phyloP scores from a whole-genome alignment of 2,797 vertebrate genomes.

The Paramormyrops hopkinsi region DNA sequence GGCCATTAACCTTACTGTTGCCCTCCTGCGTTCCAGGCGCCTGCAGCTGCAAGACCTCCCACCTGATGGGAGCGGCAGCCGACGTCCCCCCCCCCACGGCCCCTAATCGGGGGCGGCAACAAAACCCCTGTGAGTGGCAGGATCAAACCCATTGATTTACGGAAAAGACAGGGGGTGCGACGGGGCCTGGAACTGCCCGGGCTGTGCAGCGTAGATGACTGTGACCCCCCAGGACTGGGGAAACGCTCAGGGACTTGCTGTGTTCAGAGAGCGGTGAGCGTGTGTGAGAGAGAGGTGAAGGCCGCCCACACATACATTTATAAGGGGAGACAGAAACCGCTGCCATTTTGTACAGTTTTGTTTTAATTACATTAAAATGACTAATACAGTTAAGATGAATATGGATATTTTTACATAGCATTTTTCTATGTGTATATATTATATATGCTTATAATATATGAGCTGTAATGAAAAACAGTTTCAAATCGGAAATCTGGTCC shows the following conservation, averaged over 20 bases:
- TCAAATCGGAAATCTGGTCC: background rate
- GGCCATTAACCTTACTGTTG: background rate
- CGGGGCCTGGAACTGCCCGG: background rate
- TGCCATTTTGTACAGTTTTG: conserved; percentile 3
- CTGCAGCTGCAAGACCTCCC: background rate
- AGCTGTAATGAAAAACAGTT: background rate
- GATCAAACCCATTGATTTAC: background rate
- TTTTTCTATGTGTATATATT: background rate
- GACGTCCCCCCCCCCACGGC: no score
- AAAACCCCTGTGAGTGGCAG: background rate
- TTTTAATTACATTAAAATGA: conserved; percentile 4
- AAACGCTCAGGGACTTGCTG: background rate
- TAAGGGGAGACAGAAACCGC: background rate
- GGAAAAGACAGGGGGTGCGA: background rate
- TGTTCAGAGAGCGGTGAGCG: background rate
- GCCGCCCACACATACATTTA: background rate
- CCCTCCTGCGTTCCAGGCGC: background rate
- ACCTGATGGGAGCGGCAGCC: background rate
- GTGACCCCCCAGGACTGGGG: background rate
- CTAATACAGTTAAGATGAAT: background rate
- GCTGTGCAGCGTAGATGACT: background rate
- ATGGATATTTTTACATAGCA: conserved; percentile 2
- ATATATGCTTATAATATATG: background rate
- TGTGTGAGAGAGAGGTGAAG: background rate
- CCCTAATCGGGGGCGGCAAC: background rate